These are phyloP conservation scores for Nycticorax nycticorax DNA, from an alignment of 2,113 vertebrate species.

Conservation along the genomic window DNA sequence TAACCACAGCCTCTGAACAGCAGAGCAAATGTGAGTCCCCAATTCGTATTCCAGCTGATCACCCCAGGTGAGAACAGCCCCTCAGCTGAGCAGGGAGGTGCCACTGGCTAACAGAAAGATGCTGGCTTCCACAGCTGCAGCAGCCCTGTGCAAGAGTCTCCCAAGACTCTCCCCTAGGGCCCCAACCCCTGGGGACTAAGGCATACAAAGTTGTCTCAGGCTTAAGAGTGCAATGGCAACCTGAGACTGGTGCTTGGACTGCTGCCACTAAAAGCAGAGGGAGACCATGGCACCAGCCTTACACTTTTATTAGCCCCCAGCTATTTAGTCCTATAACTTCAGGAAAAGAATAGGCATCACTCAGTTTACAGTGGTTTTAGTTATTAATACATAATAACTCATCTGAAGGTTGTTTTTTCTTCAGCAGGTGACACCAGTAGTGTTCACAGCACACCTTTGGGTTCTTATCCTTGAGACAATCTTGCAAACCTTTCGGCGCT, in stretches of 20 bases:
- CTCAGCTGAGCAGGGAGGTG: neutral
- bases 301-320: neutral
- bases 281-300: neutral
- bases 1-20: neutral
- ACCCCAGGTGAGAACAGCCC: neutral
- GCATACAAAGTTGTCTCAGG: neutral
- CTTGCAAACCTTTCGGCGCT: neutral
- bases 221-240: constrained; percentile 25
- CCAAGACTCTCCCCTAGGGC: neutral
- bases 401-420: neutral
- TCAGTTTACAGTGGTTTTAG: neutral
- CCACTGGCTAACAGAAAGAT: neutral
- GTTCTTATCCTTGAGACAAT: neutral
- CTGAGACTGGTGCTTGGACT: neutral
- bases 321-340: neutral
- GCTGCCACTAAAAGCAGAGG: neutral
- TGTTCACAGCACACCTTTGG: neutral
- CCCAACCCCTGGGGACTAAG: neutral
- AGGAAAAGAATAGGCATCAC: neutral
- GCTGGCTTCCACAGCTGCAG: neutral
- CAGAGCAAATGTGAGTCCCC: neutral
- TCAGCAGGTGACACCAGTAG: neutral
- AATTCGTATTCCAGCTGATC: neutral
- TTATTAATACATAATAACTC: neutral
- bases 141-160: neutral